Base-by-base conservation (phyloP, 2,888 invertebrate species). In the Amphiduros pacificus region DNA sequence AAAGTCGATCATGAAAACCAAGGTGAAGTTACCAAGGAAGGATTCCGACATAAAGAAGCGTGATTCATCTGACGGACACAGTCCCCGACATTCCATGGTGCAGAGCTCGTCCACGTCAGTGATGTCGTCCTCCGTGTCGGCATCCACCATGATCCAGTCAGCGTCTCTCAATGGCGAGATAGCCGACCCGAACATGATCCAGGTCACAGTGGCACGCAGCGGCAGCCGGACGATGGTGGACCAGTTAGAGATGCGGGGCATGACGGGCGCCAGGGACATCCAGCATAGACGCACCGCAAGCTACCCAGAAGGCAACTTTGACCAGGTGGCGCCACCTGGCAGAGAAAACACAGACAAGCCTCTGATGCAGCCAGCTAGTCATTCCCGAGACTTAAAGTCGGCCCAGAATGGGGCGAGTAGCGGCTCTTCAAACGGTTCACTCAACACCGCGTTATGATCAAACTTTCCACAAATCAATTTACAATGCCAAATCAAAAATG, bases 1-100 rank as follows among this genome's bases (percentile, higher is more conserved):
- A n/a, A 59, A 59, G 28, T 59, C 59, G 40, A 59, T 59, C 59
- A 59, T 59, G 59, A 59, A 59, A 26, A 51, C 52, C 6, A 48
- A 58, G 24, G 59, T 53, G 31, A 59, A 59, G 44, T 27, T 53
- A 22, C 52, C 36, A 32, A 6, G 53, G 11, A 59, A 40, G 29
- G 53, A 59, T 14, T 40, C 41, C 26, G 52, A 52, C 1, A 36
- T 24, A 11, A 48, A 49, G 17, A 44, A 49, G 20, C 22, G 26
- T 1, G 51, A 58, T 26, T 6, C 49, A 2, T n/a, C 28, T 2
- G 48, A 44, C 20, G 26, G 41, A 2, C 58, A 58, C 32, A 58
- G 58, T 36, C 58, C 58, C 5, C 29, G 58, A 2, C 58, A 58
- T 31, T 22, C 31, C n/a, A 11, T 44, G n/a, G 44, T 44, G 6